Conservation (phyloP, 2,888 invertebrate species). For the Dynastes grantii region DNA sequence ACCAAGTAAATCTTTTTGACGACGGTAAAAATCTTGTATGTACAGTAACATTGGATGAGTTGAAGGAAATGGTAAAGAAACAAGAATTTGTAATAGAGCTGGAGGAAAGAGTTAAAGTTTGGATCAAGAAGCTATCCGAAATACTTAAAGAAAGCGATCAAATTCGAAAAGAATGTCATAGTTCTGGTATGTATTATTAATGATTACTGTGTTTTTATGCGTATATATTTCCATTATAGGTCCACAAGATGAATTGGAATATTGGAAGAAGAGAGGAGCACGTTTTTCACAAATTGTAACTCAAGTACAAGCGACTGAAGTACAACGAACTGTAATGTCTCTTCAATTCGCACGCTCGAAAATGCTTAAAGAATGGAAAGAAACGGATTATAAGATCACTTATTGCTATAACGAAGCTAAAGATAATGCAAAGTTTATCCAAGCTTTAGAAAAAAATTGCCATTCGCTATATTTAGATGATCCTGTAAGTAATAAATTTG, state of each 20-base stretch:
- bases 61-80: conserved; percentile 81
- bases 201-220: background rate
- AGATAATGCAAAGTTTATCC: conserved; percentile 96
- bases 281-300: conserved; percentile 91
- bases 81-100: conserved; percentile 78
- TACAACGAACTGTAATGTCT: conserved; percentile 83
- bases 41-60: conserved; percentile 76
- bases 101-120: conserved; percentile 83
- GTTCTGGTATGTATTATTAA: conserved; percentile 71
- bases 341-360: conserved; percentile 85
- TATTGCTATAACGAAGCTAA: conserved; percentile 97
- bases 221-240: conserved; percentile 70
- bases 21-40: conserved; percentile 79
- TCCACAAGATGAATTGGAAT: conserved; percentile 95
- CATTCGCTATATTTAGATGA: conserved; percentile 94
- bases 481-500: conserved; percentile 78
- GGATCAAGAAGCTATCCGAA: conserved; percentile 88
- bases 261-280: conserved; percentile 96
- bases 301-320: conserved; percentile 83
- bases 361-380: conserved; percentile 86
- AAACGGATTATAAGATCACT: conserved; percentile 91
- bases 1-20: conserved; percentile 84
- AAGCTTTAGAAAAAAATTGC: conserved; percentile 94
- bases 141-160: conserved; percentile 94
- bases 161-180: conserved; percentile 91